Base-by-base conservation (phyloP, 2,113 vertebrate genomes). In the Cochlearius cochlearius region DNA sequence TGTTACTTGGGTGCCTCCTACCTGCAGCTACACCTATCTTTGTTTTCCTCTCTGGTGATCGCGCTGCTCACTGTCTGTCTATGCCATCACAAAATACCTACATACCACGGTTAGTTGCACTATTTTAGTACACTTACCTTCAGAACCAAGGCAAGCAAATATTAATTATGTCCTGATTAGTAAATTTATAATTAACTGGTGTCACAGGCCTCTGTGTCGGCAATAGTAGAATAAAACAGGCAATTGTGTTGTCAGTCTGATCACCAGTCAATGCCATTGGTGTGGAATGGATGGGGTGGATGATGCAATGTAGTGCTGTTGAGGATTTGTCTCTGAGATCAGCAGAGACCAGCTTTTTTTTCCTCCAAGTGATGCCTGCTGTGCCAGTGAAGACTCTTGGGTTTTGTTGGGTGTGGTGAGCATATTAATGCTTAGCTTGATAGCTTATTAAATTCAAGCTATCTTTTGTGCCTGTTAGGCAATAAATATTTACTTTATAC, bases 181-280 rank as follows among this genome's bases (percentile, higher is more conserved):
- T 41, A 90, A 25, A 59, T 80, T 47, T 90, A 30, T 36, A 81
- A 52, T 47, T 53, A 32, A 17, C 9, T 25, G 15, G 10, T 76
- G 14, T 30, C 22, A 36, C 53, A 67, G 30, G 66, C n/a, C 23
- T 59, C 63, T 75, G 34, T 50, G 32, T 58, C 11, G 3, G 14
- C 27, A 47, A 7, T 5, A 75, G 25, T 47, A 38, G 30, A 39
- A 74, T 39, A 74, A 74, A 77, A 2, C 4, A 58, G 34, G 32
- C n/a, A 38, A 29, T 36, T 45, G 8, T 67, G 7, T 67, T 0
- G 0, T 85, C 30, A 38, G 21, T 38, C 38, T 68, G 41, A 49
- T 36, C 22, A 34, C 30, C 52, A 45, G 30, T 17, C 45, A 8
- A 0, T 43, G 2, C 36, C 12, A 11, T 15, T 63, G 63, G 12